Base-by-base conservation (phyloP, 1,140 invertebrate species). In the Drosophila fuyamai region DNA sequence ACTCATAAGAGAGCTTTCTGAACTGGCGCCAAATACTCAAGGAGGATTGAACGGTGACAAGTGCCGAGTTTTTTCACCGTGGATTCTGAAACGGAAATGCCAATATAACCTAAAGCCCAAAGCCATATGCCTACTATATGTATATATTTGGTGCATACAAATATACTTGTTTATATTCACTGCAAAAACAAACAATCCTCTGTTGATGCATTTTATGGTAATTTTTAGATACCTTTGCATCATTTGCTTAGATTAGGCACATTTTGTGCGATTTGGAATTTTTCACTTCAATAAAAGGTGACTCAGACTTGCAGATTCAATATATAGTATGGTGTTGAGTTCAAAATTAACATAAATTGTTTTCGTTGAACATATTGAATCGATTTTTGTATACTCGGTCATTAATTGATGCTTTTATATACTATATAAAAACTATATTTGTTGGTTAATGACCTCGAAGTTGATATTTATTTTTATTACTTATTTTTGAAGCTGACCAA, bases 61-160 rank as follows among this genome's bases (percentile, higher is more conserved):
- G 66, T 61, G 78, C 50, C 77, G 60, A 18, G 32, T 29, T 43
- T 61, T 44, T 58, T 8, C 29, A 12, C 9, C 1, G 14, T 27
- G 48, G 46, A 65, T 47, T 35, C 10, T 56, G 82, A 86, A 73
- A 74, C 83, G 83, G 83, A 88, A 88, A 89, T 89, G 67, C 82
- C 79, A 72, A 82, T 82, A 65, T 66, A 56, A 14, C 63, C 51
- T 29, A 36, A 36, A 62, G 40, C 60, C 50, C 8, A 44, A 10
- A 57, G 58, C 48, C 62, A 63, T 66, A 65, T 70, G 63, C 68
- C 75, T 76, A 68, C 41, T 8, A 44, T 48, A 75, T 7, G 38
- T 48, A 66, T 58, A 58, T 50, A 44, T 23, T 27, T 36, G 23
- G 59, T 48, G 23, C 36, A 35, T 32, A 18, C 62, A 35, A 18